phyloP scores from a whole-genome alignment of 2,797 vertebrate genomes.

The Oreortyx pictus region DNA sequence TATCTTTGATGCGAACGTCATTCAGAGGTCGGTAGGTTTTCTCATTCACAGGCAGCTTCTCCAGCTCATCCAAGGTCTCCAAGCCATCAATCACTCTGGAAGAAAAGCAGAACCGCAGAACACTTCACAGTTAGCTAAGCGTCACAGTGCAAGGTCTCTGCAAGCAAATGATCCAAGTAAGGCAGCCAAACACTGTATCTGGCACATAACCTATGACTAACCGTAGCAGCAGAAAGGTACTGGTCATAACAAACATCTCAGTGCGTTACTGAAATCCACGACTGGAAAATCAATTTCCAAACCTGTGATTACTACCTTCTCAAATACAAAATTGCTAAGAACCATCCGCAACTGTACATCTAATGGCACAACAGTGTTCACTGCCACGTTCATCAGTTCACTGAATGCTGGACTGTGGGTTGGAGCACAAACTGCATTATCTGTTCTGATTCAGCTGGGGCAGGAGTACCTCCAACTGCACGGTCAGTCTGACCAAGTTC shows the following conservation, averaged over 20 bases:
- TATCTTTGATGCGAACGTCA: conserved; percentile 92
- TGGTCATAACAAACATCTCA: neutral
- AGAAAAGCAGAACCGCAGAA: conserved; percentile 25
- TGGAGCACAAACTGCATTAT: no score
- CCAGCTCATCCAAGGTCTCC: conserved; percentile 95
- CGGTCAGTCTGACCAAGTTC: neutral
- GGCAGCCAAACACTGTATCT: neutral
- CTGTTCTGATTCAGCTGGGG: no score
- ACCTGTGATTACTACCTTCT: neutral
- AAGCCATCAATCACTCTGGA: conserved; percentile 95
- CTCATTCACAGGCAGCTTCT: conserved; percentile 96
- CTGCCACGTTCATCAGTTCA: neutral
- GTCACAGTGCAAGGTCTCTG: neutral
- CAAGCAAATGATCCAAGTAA: neutral
- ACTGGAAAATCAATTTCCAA: neutral
- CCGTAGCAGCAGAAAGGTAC: neutral
- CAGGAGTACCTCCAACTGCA: neutral
- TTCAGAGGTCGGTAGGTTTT: conserved; percentile 94
- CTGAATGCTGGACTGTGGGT: no score
- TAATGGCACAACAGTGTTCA: neutral
- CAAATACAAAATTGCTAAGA: neutral
- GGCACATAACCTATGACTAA: neutral
- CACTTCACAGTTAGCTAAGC: neutral
- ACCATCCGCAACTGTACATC: neutral
- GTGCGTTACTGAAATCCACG: neutral